Evolutionary conservation across 2,888 invertebrate genomes (phyloP).

Genomic region (Macrosiphum euphorbiae): DNA sequence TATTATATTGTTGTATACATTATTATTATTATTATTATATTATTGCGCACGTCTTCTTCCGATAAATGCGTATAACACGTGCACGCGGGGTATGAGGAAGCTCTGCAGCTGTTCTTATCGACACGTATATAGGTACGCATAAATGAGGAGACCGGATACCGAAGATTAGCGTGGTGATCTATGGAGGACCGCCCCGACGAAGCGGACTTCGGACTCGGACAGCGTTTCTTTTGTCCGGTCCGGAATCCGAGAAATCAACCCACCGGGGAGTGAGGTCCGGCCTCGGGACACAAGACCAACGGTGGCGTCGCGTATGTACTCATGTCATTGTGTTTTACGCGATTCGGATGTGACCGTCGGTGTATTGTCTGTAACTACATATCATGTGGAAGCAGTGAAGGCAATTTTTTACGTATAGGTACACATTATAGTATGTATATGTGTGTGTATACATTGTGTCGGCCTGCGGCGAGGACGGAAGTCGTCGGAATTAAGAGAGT

Average conservation of each 20-base stretch:
- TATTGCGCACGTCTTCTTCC: background rate
- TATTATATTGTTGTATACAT: background rate
- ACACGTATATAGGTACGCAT: too few species aligned
- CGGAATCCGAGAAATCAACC: conserved; percentile 16
- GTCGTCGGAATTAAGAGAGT: background rate
- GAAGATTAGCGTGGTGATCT: conserved; percentile 25
- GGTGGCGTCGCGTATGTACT: background rate
- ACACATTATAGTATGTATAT: background rate
- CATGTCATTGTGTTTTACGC: conserved; percentile 70
- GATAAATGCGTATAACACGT: conserved; percentile 13
- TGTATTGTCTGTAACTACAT: background rate
- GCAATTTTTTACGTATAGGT: background rate
- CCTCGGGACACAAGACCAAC: background rate
- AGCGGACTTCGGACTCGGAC: background rate
- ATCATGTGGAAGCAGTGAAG: background rate
- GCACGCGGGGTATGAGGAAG: background rate
- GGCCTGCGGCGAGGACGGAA: background rate
- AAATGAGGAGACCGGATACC: conserved; percentile 14
- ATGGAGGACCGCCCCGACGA: background rate
- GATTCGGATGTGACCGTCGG: conserved; percentile 21
- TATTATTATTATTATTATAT: conserved; percentile 21
- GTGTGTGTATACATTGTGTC: background rate
- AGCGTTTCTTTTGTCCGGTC: conserved; percentile 42
- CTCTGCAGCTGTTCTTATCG: background rate
- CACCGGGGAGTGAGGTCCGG: conserved; percentile 7